phyloP scores from a whole-genome alignment of 2,888 invertebrate species.

The Acronicta psi region DNA sequence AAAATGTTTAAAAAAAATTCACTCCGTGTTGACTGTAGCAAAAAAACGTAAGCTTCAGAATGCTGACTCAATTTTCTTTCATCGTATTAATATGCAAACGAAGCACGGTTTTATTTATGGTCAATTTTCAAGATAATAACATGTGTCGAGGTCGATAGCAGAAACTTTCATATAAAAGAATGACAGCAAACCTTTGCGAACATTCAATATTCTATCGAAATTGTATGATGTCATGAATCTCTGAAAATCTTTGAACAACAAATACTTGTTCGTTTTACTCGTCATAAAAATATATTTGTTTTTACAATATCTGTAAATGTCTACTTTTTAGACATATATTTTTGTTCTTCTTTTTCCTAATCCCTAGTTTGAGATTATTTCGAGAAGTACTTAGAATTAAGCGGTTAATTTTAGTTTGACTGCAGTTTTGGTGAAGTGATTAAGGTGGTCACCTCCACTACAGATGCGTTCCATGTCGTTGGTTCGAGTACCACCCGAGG shows the following conservation, averaged over 20 bases:
- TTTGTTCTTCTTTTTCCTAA: not conserved
- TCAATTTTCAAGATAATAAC: conserved; percentile 45
- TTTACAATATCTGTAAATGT: not conserved
- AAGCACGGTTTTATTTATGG: conserved; percentile 49
- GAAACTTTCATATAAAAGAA: conserved; percentile 20
- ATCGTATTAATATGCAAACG: conserved; percentile 55
- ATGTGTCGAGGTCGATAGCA: conserved; percentile 30
- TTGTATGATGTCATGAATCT: conserved; percentile 15
- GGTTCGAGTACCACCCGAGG: too few relatives aligned
- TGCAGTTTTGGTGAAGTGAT: too few relatives aligned
- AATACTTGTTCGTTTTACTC: not conserved
- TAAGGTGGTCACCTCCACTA: too few relatives aligned
- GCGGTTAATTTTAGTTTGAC: too few relatives aligned
- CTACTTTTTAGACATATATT: too few relatives aligned
- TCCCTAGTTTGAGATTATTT: too few relatives aligned
- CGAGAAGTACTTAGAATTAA: too few relatives aligned
- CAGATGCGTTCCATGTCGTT: too few relatives aligned
- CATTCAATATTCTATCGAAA: conserved; percentile 31
- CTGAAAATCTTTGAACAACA: conserved; percentile 12
- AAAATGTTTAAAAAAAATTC: conserved; percentile 21
- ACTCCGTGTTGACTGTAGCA: conserved; percentile 12
- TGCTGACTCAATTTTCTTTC: conserved; percentile 39
- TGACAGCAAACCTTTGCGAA: conserved; percentile 28
- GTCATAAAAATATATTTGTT: conserved; percentile 1
- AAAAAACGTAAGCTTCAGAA: conserved; percentile 30